Conservation (phyloP, 1,140 invertebrate genomes). For the Marisa cornuarietis region DNA sequence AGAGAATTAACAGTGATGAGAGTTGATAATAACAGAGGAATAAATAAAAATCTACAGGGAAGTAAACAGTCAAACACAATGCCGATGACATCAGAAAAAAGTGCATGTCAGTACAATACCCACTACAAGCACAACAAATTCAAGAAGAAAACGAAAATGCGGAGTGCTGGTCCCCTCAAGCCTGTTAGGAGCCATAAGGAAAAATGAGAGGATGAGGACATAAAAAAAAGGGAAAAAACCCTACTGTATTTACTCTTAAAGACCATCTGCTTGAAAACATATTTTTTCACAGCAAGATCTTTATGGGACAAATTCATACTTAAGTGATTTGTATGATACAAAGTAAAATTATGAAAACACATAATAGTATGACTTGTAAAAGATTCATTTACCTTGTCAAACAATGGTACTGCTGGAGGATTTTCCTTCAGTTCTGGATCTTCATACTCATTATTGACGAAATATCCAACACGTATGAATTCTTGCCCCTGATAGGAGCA, state of each 20-base stretch:
- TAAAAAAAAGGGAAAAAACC: no score
- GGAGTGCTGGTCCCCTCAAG: not conserved
- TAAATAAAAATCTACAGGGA: no score
- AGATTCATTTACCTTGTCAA: conserved; percentile 81
- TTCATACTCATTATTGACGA: conserved; percentile 97
- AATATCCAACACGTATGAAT: conserved; percentile 98
- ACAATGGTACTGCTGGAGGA: conserved; percentile 89
- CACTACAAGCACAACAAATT: no score
- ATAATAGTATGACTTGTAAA: not conserved
- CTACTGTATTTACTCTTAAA: no score
- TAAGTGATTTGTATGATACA: not conserved
- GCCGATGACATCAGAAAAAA: no score
- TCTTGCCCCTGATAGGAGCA: conserved; percentile 93
- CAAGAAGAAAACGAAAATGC: no score
- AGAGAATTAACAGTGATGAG: no score
- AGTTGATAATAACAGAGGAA: no score
- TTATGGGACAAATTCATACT: not conserved
- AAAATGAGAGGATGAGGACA: no score
- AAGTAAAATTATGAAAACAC: not conserved
- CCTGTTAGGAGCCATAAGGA: no score
- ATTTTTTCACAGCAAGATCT: not conserved
- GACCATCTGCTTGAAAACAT: not conserved
- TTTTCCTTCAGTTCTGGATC: conserved; percentile 94
- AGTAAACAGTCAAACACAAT: no score
- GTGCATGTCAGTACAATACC: no score